A percentile compares a stretch with the other conserved stretches of the same genome.
phyloP scores from a whole-genome alignment of 2,797 vertebrate genomes.

The Eulemur rubriventer region DNA sequence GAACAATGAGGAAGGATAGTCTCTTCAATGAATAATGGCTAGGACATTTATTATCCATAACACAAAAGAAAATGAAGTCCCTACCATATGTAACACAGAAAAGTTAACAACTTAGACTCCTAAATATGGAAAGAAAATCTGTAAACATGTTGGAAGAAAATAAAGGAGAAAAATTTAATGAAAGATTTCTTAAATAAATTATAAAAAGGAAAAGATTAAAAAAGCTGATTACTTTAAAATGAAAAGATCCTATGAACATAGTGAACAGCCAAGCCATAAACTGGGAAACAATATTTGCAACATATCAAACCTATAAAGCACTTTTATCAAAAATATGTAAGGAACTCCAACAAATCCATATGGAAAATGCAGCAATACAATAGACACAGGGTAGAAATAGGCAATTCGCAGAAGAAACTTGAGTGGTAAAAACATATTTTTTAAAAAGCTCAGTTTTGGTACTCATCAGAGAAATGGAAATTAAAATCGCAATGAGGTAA shows the following conservation, averaged over 20 bases:
- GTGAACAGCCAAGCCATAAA: not conserved
- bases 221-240: not conserved
- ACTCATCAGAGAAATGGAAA: not conserved
- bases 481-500: not conserved
- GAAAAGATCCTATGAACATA: not conserved
- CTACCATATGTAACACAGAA: not conserved
- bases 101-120: not conserved
- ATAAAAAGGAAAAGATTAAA: not conserved
- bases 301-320: not conserved
- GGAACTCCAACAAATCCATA: not conserved
- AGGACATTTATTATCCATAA: not conserved
- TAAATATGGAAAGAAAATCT: not conserved
- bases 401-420: not conserved
- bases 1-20: not conserved
- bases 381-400: not conserved
- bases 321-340: not conserved
- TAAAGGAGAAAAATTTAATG: not conserved
- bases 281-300: not conserved
- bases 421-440: not conserved
- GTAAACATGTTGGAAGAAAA: conserved; percentile 8
- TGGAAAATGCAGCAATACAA: not conserved
- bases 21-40: not conserved
- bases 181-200: not conserved
- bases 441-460: not conserved
- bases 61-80: not conserved